Evolutionary conservation across 2,888 invertebrate species (phyloP).

Genomic region (Spodoptera littoralis): DNA sequence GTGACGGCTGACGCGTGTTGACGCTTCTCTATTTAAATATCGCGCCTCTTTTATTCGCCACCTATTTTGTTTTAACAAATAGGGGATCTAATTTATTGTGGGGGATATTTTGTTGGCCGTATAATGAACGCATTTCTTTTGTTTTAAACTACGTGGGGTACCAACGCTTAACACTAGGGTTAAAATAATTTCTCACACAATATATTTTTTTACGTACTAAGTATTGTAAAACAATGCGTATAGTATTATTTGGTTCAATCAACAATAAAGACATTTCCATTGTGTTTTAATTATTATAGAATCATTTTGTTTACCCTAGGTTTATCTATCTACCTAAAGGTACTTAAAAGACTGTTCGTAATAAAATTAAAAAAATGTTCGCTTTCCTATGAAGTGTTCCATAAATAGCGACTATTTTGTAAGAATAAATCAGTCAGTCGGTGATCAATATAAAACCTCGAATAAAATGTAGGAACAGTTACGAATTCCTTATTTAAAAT

Average conservation of each 20-base stretch:
- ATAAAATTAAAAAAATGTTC: no score
- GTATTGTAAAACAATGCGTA: neutral
- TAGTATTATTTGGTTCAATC: neutral
- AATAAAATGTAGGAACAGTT: slow-evolving; percentile 9
- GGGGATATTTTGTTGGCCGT: slow-evolving; percentile 70
- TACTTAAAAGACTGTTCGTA: no score
- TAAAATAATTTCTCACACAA: slow-evolving; percentile 35
- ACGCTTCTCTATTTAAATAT: slow-evolving; percentile 81
- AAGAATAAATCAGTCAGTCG: no score
- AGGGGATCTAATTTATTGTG: slow-evolving; percentile 78
- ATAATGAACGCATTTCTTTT: slow-evolving; percentile 69
- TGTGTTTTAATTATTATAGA: neutral
- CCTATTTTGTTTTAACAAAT: slow-evolving; percentile 69
- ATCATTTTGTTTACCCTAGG: no score
- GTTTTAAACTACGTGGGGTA: slow-evolving; percentile 42
- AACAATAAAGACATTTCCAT: neutral
- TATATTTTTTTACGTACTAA: slow-evolving; percentile 14
- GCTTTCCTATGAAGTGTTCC: no score
- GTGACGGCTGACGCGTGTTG: slow-evolving; percentile 71
- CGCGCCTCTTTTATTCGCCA: slow-evolving; percentile 75
- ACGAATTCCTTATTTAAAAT: slow-evolving; percentile 23
- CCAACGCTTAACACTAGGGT: slow-evolving; percentile 31
- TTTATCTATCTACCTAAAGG: no score
- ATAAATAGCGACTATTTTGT: no score
- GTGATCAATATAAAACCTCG: no score